phyloP scores from a whole-genome alignment of 2,113 vertebrate genomes.

The Otocyon megalotis region DNA sequence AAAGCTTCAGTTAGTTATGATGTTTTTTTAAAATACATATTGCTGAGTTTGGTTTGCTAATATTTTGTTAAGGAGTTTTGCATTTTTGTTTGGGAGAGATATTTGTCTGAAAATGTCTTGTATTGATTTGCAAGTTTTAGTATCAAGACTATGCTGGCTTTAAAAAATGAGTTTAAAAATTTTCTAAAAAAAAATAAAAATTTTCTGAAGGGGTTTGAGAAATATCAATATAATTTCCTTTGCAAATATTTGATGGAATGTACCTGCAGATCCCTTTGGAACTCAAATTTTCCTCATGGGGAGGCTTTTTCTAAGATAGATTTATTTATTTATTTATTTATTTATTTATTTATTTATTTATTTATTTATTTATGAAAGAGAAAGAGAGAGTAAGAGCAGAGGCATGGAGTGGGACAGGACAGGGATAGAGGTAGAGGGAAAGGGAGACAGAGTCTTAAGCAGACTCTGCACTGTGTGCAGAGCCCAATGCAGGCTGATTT shows the following conservation, averaged over 20 bases:
- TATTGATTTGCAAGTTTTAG: background rate
- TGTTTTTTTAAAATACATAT: background rate
- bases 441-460: background rate
- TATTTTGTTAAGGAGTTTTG: background rate
- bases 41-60: background rate
- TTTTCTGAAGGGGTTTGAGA: background rate
- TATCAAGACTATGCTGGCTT: background rate
- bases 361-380: too few species aligned
- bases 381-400: background rate
- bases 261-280: background rate
- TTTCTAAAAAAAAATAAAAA: conserved; percentile 13
- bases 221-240: background rate
- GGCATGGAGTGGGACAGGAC: background rate
- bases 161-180: background rate
- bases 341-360: background rate
- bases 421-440: background rate
- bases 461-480: background rate
- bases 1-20: background rate
- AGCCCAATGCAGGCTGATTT: background rate
- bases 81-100: background rate
- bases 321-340: background rate
- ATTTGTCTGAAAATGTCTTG: background rate
- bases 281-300: background rate
- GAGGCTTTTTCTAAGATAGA: background rate
- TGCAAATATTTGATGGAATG: background rate